Conservation (phyloP, 2,797 vertebrate genomes). For the Paguma larvata region DNA sequence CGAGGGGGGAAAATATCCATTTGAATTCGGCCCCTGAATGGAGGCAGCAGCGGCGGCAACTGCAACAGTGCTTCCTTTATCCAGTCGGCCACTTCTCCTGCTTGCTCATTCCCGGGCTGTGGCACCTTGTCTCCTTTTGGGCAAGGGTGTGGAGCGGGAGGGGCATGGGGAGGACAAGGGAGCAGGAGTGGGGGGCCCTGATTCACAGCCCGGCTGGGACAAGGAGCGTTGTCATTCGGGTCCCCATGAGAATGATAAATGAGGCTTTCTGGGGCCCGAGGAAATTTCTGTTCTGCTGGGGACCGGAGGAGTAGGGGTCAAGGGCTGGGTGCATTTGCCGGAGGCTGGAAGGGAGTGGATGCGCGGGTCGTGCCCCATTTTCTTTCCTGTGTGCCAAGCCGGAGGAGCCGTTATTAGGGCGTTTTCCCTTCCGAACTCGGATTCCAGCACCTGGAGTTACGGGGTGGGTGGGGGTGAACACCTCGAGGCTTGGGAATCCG, state of each 20-base stretch:
- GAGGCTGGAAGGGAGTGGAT: background rate
- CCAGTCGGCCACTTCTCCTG: conserved; percentile 72
- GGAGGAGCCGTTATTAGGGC: background rate
- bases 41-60: conserved; percentile 74
- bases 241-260: conserved; percentile 65
- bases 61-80: conserved; percentile 90
- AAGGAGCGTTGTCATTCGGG: conserved; percentile 39
- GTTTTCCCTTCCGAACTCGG: background rate
- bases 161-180: conserved; percentile 5
- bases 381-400: background rate
- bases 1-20: conserved; percentile 89
- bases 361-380: background rate
- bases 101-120: conserved; percentile 81
- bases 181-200: background rate
- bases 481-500: background rate
- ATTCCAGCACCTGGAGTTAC: background rate
- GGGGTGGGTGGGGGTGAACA: background rate
- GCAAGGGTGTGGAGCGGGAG: conserved; percentile 64
- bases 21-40: conserved; percentile 89
- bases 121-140: conserved; percentile 84
- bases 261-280: conserved; percentile 59
- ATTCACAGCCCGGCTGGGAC: conserved; percentile 34
- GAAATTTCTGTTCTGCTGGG: conserved; percentile 36
- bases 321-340: conserved; percentile 23
- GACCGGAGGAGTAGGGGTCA: conserved; percentile 14